These are phyloP conservation scores for Urocolius indicus DNA, from an alignment of 2,113 vertebrate species.

Conservation along the genomic window DNA sequence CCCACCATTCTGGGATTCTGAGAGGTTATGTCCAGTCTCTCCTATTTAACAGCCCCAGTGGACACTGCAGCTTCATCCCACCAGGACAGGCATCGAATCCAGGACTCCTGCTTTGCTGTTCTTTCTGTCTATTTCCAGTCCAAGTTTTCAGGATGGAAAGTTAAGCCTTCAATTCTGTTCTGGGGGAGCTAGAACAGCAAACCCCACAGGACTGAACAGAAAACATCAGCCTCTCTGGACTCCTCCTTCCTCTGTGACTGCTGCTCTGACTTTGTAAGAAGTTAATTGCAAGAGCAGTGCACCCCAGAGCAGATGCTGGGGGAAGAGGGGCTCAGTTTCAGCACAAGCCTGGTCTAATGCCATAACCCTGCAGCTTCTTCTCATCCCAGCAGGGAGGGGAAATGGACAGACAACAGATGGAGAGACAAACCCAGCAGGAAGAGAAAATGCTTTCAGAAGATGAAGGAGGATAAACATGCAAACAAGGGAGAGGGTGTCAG, in stretches of 20 bases:
- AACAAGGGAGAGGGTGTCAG: not conserved
- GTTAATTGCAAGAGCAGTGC: not conserved
- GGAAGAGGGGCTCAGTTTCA: fast-evolving
- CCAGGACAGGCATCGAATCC: fast-evolving
- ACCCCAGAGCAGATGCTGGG: not conserved
- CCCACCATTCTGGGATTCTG: too few relatives aligned
- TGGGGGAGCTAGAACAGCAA: not conserved
- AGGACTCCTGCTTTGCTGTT: not conserved
- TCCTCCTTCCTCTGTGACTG: not conserved
- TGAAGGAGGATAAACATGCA: not conserved
- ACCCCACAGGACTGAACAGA: not conserved
- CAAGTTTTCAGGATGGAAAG: not conserved
- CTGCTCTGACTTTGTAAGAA: not conserved
- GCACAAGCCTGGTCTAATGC: not conserved
- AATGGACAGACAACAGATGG: not conserved
- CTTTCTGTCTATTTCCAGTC: not conserved
- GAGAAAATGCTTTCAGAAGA: not conserved
- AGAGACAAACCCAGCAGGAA: not conserved
- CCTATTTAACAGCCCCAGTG: not conserved
- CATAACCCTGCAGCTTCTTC: fast-evolving
- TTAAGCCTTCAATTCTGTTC: not conserved
- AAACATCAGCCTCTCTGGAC: not conserved
- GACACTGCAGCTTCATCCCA: not conserved
- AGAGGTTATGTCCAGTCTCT: not conserved
- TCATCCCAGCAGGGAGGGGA: not conserved